Evolutionary conservation across 23 tunicate species (phyloP).

Genomic region (Aplidium turbinatum): DNA sequence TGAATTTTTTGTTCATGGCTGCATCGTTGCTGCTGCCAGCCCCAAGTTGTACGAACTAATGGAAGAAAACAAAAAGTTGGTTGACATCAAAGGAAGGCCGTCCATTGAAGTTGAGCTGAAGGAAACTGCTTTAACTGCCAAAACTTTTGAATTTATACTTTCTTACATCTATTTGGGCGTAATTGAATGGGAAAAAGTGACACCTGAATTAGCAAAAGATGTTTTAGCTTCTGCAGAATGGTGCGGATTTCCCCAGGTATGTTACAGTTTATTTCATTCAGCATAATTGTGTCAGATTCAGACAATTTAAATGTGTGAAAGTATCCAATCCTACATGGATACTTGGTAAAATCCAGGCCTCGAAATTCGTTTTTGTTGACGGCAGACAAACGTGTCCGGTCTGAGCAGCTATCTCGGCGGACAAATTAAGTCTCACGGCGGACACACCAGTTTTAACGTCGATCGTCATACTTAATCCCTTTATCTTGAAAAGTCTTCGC

Average conservation of each 20-base stretch:
- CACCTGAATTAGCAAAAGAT: slow-evolving; percentile 17
- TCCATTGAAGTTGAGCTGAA: neutral
- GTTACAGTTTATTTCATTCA: too few species aligned
- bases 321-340: too few species aligned
- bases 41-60: slow-evolving; percentile 66
- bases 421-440: too few species aligned
- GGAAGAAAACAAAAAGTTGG: slow-evolving; percentile 2
- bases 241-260: slow-evolving; percentile 55
- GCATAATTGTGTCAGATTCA: too few species aligned
- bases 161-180: slow-evolving; percentile 53
- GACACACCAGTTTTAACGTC: too few species aligned
- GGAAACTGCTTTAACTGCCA: slow-evolving; percentile 15
- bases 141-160: slow-evolving; percentile 35
- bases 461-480: too few species aligned
- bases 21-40: slow-evolving; percentile 73
- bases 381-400: too few species aligned
- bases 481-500: too few species aligned
- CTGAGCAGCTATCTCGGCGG: too few species aligned
- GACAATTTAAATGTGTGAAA: too few species aligned
- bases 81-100: neutral
- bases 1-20: slow-evolving; percentile 54
- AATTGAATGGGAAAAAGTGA: slow-evolving; percentile 32
- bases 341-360: too few species aligned
- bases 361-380: too few species aligned
- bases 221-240: slow-evolving; percentile 40